Conservation (phyloP, 2,113 vertebrate genomes). For the Gymnogyps californianus region DNA sequence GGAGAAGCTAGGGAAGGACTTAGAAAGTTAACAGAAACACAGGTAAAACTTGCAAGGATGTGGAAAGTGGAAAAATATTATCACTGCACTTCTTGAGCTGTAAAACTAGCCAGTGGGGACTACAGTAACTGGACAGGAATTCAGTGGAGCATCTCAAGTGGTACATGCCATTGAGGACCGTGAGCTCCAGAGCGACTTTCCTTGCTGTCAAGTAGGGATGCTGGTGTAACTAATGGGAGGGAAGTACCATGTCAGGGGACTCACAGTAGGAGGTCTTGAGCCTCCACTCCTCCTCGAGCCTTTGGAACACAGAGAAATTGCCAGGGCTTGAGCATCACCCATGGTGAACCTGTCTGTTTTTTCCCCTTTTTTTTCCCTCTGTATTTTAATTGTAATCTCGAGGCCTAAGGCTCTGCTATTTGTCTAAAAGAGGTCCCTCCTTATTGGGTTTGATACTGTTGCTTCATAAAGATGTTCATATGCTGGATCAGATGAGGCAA, state of each 20-base stretch:
- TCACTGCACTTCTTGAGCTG: background rate
- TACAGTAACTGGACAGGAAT: background rate
- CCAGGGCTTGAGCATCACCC: background rate
- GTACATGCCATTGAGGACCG: background rate
- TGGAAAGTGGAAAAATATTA: background rate
- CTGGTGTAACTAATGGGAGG: background rate
- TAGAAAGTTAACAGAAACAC: background rate
- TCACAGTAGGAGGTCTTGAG: background rate
- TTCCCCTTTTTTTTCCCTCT: fast-evolving
- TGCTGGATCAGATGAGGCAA: background rate
- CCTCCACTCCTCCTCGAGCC: fast-evolving
- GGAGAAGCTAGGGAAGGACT: background rate
- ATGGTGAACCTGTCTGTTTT: fast-evolving
- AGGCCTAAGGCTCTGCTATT: background rate
- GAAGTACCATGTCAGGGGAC: background rate
- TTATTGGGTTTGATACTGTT: background rate
- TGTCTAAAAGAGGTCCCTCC: background rate
- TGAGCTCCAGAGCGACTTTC: background rate
- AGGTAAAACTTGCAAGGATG: background rate
- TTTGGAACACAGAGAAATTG: background rate
- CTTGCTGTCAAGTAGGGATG: background rate
- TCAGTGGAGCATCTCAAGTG: background rate
- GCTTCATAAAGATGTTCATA: background rate
- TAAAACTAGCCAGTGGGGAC: background rate
- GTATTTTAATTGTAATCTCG: background rate